A percentile compares a stretch with the other conserved stretches of the same genome.
phyloP scores from a whole-genome alignment of 2,888 invertebrate genomes.

The Copidosoma aretas region DNA sequence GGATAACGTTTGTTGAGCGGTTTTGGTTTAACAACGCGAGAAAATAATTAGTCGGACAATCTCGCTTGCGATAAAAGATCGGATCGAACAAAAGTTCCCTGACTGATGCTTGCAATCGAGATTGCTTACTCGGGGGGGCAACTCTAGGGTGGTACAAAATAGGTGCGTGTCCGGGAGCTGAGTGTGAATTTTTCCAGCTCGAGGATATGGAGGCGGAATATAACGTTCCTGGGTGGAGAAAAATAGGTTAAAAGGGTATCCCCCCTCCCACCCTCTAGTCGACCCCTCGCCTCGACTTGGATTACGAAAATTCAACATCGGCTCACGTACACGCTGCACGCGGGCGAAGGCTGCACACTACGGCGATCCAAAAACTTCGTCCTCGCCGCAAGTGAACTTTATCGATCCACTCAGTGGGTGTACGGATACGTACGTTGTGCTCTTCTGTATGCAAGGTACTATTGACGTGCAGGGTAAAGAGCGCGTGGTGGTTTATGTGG shows the following conservation, averaged over 20 bases:
- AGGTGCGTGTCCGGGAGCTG: too few relatives aligned
- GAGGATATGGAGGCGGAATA: too few relatives aligned
- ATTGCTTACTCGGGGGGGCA: too few relatives aligned
- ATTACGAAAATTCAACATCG: conserved; percentile 7
- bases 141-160: too few relatives aligned
- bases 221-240: not conserved
- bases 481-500: too few relatives aligned
- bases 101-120: too few relatives aligned
- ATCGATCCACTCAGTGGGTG: conserved; percentile 27
- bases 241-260: not conserved
- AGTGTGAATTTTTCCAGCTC: too few relatives aligned
- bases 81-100: too few relatives aligned
- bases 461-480: not conserved
- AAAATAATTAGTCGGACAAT: too few relatives aligned
- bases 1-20: too few relatives aligned
- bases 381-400: not conserved
- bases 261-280: not conserved
- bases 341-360: not conserved
- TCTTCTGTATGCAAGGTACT: not conserved
- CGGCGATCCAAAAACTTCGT: conserved; percentile 2
- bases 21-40: too few relatives aligned
- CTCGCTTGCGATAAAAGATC: too few relatives aligned
- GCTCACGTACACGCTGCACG: not conserved
- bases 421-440: not conserved
- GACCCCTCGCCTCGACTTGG: not conserved